Percentiles rank a stretch among this genome's conserved stretches.
Evolutionary conservation across 2,888 invertebrate species (phyloP).

Genomic region (Hecatera dysodea): DNA sequence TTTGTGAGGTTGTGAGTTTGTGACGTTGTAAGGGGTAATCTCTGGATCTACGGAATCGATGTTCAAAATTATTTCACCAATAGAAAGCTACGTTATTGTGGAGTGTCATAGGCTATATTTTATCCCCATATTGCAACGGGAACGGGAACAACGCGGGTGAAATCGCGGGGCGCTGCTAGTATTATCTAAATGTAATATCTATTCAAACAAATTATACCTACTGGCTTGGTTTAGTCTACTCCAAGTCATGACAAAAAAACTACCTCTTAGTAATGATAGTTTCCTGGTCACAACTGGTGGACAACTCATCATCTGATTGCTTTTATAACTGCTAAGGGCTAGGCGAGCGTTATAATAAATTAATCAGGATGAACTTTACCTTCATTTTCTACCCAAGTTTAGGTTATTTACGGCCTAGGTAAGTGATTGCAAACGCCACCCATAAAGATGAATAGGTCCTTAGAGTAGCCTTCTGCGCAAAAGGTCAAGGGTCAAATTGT

Average conservation of each 20-base stretch:
- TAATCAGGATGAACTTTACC: conserved; percentile 13
- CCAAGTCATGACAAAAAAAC: not conserved
- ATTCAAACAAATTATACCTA: no score
- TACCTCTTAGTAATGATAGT: not conserved
- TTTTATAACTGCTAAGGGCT: conserved; percentile 2
- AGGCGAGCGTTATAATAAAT: conserved; percentile 11
- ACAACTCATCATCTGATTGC: not conserved
- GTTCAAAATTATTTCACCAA: no score
- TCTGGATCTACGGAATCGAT: no score
- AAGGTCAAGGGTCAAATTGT: conserved; percentile 27
- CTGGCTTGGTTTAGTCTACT: not conserved
- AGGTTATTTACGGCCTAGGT: conserved; percentile 38
- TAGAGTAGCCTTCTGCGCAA: conserved; percentile 24
- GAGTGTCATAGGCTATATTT: no score
- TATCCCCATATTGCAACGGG: no score
- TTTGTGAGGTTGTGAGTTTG: no score
- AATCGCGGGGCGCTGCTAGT: no score
- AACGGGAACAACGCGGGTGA: no score
- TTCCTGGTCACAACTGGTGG: no score
- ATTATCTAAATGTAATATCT: not conserved
- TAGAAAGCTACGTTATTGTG: no score
- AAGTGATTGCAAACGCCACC: conserved; percentile 50
- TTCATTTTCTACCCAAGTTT: conserved; percentile 27
- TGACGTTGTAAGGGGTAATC: no score
- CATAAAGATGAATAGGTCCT: conserved; percentile 42